Evolutionary conservation across 2,113 vertebrate genomes (phyloP).

Genomic region (Miniopterus natalensis): DNA sequence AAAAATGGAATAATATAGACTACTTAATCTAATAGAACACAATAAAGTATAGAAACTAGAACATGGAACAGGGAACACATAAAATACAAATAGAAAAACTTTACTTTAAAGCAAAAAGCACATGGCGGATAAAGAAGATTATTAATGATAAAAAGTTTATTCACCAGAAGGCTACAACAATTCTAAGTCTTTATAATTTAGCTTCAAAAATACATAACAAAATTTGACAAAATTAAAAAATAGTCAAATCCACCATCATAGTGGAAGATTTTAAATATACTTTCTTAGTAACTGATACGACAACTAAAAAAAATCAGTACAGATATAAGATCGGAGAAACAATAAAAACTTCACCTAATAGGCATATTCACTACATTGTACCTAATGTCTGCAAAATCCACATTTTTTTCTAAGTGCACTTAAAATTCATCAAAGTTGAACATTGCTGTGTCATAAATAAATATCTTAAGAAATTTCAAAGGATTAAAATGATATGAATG

Average conservation of each 20-base stretch:
- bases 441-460: not conserved
- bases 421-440: slow-evolving; percentile 5
- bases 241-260: not conserved
- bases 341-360: not conserved
- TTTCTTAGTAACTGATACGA: not conserved
- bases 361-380: not conserved
- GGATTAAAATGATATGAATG: not conserved
- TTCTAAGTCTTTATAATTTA: not conserved
- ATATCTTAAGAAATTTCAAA: not conserved
- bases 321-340: not conserved
- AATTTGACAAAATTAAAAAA: slow-evolving; percentile 15
- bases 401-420: not conserved
- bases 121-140: not conserved
- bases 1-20: slow-evolving; percentile 34
- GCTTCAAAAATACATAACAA: slow-evolving; percentile 14
- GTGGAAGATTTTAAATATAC: not conserved
- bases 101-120: slow-evolving; percentile 11
- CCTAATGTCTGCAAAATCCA: not conserved
- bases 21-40: not conserved
- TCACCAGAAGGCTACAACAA: not conserved
- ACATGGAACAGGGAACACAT: not conserved
- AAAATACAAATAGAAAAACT: slow-evolving; percentile 11
- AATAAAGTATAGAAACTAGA: slow-evolving; percentile 13
- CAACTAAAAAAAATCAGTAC: not conserved
- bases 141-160: not conserved